These are phyloP conservation scores for Nipponacmea schrenckii DNA, from an alignment of 2,888 invertebrate species.

Conservation along the genomic window DNA sequence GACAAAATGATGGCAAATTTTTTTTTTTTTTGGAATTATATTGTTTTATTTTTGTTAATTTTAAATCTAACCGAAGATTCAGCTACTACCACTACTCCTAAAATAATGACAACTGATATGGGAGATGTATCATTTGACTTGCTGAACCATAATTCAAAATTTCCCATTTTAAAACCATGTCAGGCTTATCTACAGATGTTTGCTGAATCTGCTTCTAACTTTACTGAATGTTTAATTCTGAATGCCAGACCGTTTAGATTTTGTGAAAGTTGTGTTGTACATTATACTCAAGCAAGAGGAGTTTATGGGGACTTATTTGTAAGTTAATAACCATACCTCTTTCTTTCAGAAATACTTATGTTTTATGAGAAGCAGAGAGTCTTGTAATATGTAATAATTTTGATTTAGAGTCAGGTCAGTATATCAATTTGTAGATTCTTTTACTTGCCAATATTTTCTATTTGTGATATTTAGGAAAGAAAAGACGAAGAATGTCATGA, in stretches of 20 bases:
- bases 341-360: too few species aligned
- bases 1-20: too few species aligned
- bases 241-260: constrained; percentile 46
- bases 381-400: background rate
- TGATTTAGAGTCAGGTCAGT: background rate
- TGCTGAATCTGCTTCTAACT: constrained; percentile 34
- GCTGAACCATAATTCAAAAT: background rate
- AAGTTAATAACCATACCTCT: background rate
- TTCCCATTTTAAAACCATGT: constrained; percentile 15
- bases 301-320: constrained; percentile 31
- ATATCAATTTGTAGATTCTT: background rate
- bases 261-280: constrained; percentile 42
- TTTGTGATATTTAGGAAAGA: constrained; percentile 21
- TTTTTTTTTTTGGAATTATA: too few species aligned
- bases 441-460: background rate
- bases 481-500: constrained; percentile 30
- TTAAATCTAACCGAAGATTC: too few species aligned
- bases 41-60: too few species aligned
- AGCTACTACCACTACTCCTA: too few species aligned
- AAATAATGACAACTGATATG: too few species aligned
- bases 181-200: constrained; percentile 34
- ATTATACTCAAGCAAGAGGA: constrained; percentile 32
- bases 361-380: background rate
- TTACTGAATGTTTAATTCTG: constrained; percentile 41
- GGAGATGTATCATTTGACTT: too few species aligned